These are phyloP conservation scores for Lasius platythorax DNA, from an alignment of 2,888 invertebrate genomes.

Conservation along the genomic window DNA sequence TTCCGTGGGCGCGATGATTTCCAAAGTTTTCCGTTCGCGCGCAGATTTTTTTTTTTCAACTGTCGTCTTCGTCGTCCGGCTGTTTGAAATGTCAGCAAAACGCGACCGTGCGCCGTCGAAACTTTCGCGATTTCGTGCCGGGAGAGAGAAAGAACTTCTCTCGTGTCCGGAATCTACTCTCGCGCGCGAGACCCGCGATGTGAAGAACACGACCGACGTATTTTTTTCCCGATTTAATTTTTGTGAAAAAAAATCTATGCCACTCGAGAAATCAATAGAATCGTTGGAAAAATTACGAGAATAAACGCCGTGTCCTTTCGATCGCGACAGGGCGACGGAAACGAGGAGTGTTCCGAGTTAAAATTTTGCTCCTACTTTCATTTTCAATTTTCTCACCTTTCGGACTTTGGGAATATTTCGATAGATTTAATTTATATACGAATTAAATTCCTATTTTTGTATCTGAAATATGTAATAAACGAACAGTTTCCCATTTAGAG, in stretches of 20 bases:
- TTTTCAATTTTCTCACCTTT: not conserved
- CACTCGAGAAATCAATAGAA: not conserved
- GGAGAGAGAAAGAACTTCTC: not conserved
- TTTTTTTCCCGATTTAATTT: constrained; percentile 23
- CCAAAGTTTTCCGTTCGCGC: constrained; percentile 25
- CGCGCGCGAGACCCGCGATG: not conserved
- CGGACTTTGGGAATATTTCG: not conserved
- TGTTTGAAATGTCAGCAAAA: constrained; percentile 17
- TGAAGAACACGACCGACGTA: not conserved
- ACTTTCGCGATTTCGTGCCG: constrained; percentile 41
- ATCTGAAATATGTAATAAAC: not conserved
- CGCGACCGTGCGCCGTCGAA: constrained; percentile 34
- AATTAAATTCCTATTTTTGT: not conserved
- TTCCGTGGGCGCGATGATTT: constrained; percentile 47
- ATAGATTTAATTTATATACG: not conserved
- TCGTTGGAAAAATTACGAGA: constrained; percentile 17
- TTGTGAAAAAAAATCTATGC: not conserved
- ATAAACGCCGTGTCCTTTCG: not conserved
- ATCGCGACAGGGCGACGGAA: constrained; percentile 24
- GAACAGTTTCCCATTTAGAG: not conserved
- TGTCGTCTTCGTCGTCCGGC: not conserved
- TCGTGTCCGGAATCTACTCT: constrained; percentile 12
- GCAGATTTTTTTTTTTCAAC: constrained; percentile 17
- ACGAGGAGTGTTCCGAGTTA: not conserved
- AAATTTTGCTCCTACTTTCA: not conserved